Evolutionary conservation across 2,113 vertebrate species (phyloP), one percentile per base, ranked within the genome.

Genomic region (Tiliqua scincoides): DNA sequence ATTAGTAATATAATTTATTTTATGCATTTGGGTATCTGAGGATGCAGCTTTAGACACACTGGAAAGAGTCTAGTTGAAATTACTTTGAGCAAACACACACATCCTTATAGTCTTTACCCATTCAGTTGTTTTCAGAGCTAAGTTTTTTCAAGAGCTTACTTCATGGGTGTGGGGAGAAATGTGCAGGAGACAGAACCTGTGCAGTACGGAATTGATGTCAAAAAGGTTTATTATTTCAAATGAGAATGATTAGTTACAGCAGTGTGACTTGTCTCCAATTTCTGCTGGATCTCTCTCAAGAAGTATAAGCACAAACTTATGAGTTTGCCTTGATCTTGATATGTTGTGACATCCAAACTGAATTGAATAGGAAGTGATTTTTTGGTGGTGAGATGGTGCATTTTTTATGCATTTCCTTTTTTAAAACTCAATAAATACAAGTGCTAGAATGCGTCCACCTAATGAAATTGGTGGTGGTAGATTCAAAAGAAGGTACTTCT

Each of bases 81-180:
- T 48, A 48, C 43, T 48, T 48, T 48, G 8, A 48, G 8, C 43
- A 48, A 4, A 48, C 43, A 48, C 4, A 48, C 43, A 48, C 43
- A 48, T 8, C 43, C 65, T 63, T 25, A 1, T 79, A 74, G 76
- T 79, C 77, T 35, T 37, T 68, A 12, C 1, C 0, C 62, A 23
- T 25, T 10, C 0, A 0, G 1, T 3, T 23, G 20, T 79, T 59
- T 89, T 65, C 0, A 0, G 20, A 78, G 21, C 68, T 65, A 68
- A 48, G 32, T 62, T 63, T 11, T 75, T 88, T 85, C 30, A 10
- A 14, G 23, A 88, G 10, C 57, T 30, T 85, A 83, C 57, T 43
- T 80, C 37, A 3, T 37, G 59, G 32, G 21, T 21, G 21, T 65
- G 61, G 30, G 62, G 75, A n/a, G 80, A 65, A 78, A 61, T 14